Evolutionary conservation across 2,888 invertebrate genomes (phyloP).

Genomic region (Mayetiola destructor): DNA sequence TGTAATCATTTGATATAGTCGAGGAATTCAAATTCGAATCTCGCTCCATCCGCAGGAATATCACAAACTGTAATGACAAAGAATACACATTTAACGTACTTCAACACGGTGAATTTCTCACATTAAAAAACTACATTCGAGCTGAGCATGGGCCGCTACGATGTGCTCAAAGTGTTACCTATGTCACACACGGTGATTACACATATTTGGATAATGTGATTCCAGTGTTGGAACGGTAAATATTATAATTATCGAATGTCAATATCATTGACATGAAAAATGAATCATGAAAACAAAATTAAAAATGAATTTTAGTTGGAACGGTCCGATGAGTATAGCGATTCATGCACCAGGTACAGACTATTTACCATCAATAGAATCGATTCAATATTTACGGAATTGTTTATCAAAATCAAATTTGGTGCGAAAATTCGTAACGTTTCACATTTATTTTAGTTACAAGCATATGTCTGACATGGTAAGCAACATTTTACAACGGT

Average conservation of each 20-base stretch:
- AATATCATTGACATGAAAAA: too few relatives aligned
- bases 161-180: conserved; percentile 77
- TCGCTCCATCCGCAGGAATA: too few relatives aligned
- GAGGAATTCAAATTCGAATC: too few relatives aligned
- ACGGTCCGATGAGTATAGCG: conserved; percentile 73
- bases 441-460: conserved; percentile 78
- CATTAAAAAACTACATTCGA: conserved; percentile 70
- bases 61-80: conserved; percentile 52
- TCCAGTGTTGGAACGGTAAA: conserved; percentile 59
- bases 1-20: too few relatives aligned
- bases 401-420: conserved; percentile 53
- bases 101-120: conserved; percentile 75
- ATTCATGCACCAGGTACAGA: conserved; percentile 78
- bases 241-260: too few relatives aligned
- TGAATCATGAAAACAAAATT: neutral
- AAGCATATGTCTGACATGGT: conserved; percentile 68
- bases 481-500: too few relatives aligned
- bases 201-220: conserved; percentile 81
- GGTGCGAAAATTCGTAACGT: conserved; percentile 65
- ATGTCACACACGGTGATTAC: conserved; percentile 84
- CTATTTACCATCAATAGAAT: conserved; percentile 58
- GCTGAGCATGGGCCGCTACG: conserved; percentile 51
- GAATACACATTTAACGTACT: conserved; percentile 44
- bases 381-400: conserved; percentile 66
- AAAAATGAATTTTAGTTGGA: conserved; percentile 45